These are phyloP conservation scores for Sylvietta virens DNA, from an alignment of 2,113 vertebrate species.

Conservation along the genomic window DNA sequence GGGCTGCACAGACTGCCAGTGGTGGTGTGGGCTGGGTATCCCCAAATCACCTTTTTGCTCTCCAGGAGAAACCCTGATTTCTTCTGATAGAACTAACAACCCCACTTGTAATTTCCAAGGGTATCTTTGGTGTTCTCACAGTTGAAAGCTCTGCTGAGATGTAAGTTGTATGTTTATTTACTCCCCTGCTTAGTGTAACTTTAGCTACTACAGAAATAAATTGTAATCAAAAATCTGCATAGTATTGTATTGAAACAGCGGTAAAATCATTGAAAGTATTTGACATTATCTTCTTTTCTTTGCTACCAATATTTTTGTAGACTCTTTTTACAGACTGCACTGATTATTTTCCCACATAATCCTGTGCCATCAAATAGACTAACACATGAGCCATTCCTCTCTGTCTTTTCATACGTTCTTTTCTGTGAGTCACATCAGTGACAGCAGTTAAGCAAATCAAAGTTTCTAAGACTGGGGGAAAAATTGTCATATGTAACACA, in stretches of 20 bases:
- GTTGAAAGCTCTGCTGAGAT: background rate
- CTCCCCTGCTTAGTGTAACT: background rate
- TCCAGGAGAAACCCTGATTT: background rate
- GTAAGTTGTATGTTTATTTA: background rate
- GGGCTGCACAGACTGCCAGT: background rate
- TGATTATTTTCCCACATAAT: constrained; percentile 38
- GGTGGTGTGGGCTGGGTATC: background rate
- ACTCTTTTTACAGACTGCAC: background rate
- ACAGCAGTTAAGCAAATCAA: constrained; percentile 51
- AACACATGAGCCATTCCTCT: constrained; percentile 15
- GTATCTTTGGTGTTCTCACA: background rate
- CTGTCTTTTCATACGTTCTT: background rate
- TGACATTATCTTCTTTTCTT: background rate
- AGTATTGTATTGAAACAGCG: background rate
- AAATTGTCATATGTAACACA: background rate
- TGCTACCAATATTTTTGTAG: background rate
- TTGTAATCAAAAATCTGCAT: background rate
- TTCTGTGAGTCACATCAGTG: constrained; percentile 4
- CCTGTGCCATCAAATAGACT: constrained; percentile 31
- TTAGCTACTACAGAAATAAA: background rate
- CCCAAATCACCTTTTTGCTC: background rate
- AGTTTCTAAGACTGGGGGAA: constrained; percentile 34
- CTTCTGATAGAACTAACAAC: background rate
- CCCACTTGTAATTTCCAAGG: background rate
- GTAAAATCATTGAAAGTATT: background rate